phyloP scores from a whole-genome alignment of 92 coral and sea anemone species.

The Phymanthus crucifer region DNA sequence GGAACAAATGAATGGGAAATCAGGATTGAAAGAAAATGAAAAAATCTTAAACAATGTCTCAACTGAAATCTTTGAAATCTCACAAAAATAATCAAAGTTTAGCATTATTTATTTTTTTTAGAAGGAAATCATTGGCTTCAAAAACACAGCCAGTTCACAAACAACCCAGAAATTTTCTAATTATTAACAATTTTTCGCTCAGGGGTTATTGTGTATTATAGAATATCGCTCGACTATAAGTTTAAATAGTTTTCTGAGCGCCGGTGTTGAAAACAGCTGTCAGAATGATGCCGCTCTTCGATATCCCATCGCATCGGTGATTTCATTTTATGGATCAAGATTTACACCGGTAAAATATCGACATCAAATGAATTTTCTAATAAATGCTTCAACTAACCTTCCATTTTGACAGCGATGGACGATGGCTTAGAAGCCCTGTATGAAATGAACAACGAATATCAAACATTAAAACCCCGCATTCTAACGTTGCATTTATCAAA shows the following conservation, averaged over 20 bases:
- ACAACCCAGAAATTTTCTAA: background rate
- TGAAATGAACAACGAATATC: background rate
- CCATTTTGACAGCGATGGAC: constrained; percentile 95
- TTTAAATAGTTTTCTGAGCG: background rate
- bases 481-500: background rate
- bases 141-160: background rate
- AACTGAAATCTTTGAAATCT: background rate
- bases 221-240: background rate
- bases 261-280: constrained; percentile 3
- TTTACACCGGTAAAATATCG: background rate
- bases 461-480: background rate
- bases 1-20: background rate
- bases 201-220: background rate
- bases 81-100: background rate
- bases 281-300: background rate
- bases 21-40: background rate
- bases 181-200: constrained; percentile 1
- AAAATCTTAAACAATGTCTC: background rate
- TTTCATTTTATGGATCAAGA: background rate
- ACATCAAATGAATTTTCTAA: background rate
- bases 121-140: background rate
- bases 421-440: constrained; percentile 48
- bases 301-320: background rate
- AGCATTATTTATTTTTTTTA: background rate
- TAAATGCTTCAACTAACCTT: constrained; percentile 71